Percentiles rank a stretch among this genome's conserved stretches.
These are phyloP conservation scores for Mugil cephalus DNA, from an alignment of 2,113 vertebrate genomes.

Conservation along the genomic window DNA sequence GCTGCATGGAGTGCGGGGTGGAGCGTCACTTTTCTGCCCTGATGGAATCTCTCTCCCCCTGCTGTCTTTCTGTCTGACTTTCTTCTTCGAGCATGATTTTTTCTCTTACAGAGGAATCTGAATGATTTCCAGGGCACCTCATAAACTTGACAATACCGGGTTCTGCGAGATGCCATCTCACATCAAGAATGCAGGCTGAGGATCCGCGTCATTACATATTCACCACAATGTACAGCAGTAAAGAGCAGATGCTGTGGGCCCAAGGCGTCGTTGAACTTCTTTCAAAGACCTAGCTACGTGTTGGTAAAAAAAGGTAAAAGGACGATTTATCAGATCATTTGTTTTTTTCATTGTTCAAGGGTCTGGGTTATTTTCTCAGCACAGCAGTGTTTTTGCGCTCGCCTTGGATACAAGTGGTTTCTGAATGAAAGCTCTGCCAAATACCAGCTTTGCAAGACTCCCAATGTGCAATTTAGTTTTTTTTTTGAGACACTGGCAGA, in stretches of 20 bases:
- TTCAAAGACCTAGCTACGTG: not conserved
- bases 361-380: conserved; percentile 25
- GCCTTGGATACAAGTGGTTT: conserved; percentile 56
- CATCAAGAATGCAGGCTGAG: conserved; percentile 2
- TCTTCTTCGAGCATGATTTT: conserved; percentile 23
- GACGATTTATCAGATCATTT: conserved; percentile 9
- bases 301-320: not conserved
- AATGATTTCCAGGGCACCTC: conserved; percentile 25
- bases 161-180: conserved; percentile 2
- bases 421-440: conserved; percentile 38
- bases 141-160: conserved; percentile 12
- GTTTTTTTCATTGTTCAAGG: conserved; percentile 18
- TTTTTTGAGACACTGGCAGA: conserved; percentile 37
- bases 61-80: conserved; percentile 7
- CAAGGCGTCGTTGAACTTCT: conserved; percentile 1
- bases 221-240: conserved; percentile 4
- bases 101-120: conserved; percentile 26
- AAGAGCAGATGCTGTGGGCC: not conserved
- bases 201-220: not conserved
- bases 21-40: conserved; percentile 11
- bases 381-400: conserved; percentile 12
- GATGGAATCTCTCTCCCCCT: conserved; percentile 31
- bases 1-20: conserved; percentile 15
- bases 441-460: conserved; percentile 39
- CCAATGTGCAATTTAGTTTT: conserved; percentile 48